A percentile compares a stretch with the other conserved stretches of the same genome.
Conservation (phyloP, 1,140 invertebrate genomes). For the Arctopsyche grandis region DNA sequence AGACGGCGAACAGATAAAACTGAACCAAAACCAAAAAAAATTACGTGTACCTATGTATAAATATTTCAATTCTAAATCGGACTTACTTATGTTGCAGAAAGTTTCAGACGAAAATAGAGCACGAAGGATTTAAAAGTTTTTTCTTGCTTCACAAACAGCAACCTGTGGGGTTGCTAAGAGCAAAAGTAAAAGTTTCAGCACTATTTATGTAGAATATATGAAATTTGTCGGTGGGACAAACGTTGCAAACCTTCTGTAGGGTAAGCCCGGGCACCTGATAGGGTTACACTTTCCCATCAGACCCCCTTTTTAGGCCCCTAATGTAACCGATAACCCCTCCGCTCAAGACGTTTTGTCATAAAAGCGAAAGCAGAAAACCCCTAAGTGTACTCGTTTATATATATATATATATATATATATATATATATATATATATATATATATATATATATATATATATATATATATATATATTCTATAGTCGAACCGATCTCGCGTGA, state of each 20-base stretch:
- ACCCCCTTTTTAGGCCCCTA: conserved; percentile 33
- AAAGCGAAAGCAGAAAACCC: conserved; percentile 35
- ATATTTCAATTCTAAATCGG: too few species aligned
- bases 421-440: not conserved
- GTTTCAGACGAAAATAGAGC: not conserved
- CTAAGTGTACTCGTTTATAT: not conserved
- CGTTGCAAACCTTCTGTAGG: conserved; percentile 32
- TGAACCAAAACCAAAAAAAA: too few species aligned
- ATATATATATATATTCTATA: not conserved
- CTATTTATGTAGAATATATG: conserved; percentile 25
- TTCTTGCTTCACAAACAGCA: too few species aligned
- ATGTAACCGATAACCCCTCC: conserved; percentile 36
- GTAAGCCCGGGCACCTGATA: conserved; percentile 26
- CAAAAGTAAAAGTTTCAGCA: conserved; percentile 8
- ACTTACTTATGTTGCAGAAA: too few species aligned
- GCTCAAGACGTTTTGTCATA: conserved; percentile 41
- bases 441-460: not conserved
- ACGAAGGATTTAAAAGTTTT: not conserved
- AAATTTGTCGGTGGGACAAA: conserved; percentile 30
- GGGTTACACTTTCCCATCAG: conserved; percentile 36
- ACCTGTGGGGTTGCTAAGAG: too few species aligned
- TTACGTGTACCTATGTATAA: too few species aligned
- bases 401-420: not conserved
- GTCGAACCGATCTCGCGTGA: not conserved
- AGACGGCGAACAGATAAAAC: not conserved